These are phyloP conservation scores for Clinocottus analis DNA, from an alignment of 2,113 vertebrate genomes.

Conservation along the genomic window DNA sequence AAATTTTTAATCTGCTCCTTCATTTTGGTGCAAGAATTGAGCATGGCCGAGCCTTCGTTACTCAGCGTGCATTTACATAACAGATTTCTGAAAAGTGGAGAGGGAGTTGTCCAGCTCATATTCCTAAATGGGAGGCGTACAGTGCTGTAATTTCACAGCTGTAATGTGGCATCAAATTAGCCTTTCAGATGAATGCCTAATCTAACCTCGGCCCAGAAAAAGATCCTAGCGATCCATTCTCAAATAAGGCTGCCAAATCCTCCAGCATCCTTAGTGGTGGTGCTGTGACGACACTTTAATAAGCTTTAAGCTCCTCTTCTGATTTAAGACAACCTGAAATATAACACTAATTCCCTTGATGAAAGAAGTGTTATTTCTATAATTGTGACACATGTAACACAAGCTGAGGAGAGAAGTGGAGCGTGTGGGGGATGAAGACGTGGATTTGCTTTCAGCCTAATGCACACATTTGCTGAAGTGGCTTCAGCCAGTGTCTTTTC, in stretches of 20 bases:
- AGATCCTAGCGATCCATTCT: slow-evolving; percentile 70
- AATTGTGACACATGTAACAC: slow-evolving; percentile 78
- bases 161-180: slow-evolving; percentile 81
- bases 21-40: slow-evolving; percentile 21
- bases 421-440: slow-evolving; percentile 43
- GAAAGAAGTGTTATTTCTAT: slow-evolving; percentile 78
- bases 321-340: slow-evolving; percentile 82
- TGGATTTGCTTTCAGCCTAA: slow-evolving; percentile 69
- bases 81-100: slow-evolving; percentile 59
- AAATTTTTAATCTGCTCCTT: slow-evolving; percentile 22
- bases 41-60: slow-evolving; percentile 19
- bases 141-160: slow-evolving; percentile 76
- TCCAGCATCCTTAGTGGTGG: slow-evolving; percentile 59
- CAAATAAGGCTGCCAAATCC: slow-evolving; percentile 68
- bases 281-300: slow-evolving; percentile 76
- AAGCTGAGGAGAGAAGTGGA: slow-evolving; percentile 51
- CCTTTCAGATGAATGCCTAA: slow-evolving; percentile 80
- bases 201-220: slow-evolving; percentile 76
- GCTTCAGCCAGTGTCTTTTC: slow-evolving; percentile 53
- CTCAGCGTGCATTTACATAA: slow-evolving; percentile 53
- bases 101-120: slow-evolving; percentile 59
- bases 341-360: slow-evolving; percentile 78
- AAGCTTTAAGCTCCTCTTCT: slow-evolving; percentile 78
- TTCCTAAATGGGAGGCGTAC: slow-evolving; percentile 56
- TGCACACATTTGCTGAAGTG: slow-evolving; percentile 64